Conservation (phyloP, 2,113 vertebrate species). For the Aegithalos caudatus region DNA sequence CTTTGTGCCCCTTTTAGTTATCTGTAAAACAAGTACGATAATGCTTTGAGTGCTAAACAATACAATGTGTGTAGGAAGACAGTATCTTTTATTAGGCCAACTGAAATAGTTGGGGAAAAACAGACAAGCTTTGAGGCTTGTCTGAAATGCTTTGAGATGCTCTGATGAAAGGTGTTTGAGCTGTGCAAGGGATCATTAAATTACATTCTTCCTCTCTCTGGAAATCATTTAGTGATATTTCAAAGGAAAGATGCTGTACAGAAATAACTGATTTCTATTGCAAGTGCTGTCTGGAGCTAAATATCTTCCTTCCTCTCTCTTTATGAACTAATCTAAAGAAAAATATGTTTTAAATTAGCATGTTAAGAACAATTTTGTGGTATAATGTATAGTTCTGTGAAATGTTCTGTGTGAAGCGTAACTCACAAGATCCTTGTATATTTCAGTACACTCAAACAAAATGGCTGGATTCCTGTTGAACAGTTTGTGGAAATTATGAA, state of each 20-base stretch:
- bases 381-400: background rate
- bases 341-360: conserved; percentile 60
- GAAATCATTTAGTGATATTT: conserved; percentile 61
- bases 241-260: conserved; percentile 44
- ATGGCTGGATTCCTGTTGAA: background rate
- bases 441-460: background rate
- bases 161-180: conserved; percentile 60
- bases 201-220: conserved; percentile 61
- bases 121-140: conserved; percentile 58
- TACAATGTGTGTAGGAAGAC: conserved; percentile 60
- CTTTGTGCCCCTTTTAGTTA: conserved; percentile 31
- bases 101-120: conserved; percentile 45
- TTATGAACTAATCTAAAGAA: conserved; percentile 43
- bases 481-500: background rate
- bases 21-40: conserved; percentile 55
- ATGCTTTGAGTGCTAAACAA: conserved; percentile 57
- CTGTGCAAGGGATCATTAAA: conserved; percentile 61
- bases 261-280: conserved; percentile 54
- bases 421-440: background rate
- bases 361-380: conserved; percentile 12
- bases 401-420: background rate
- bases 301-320: conserved; percentile 53
- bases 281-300: conserved; percentile 53
- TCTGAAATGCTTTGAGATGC: conserved; percentile 54
- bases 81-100: conserved; percentile 54